Base-by-base conservation (phyloP, 2,797 vertebrate genomes). In the Anisognathus igniventris region DNA sequence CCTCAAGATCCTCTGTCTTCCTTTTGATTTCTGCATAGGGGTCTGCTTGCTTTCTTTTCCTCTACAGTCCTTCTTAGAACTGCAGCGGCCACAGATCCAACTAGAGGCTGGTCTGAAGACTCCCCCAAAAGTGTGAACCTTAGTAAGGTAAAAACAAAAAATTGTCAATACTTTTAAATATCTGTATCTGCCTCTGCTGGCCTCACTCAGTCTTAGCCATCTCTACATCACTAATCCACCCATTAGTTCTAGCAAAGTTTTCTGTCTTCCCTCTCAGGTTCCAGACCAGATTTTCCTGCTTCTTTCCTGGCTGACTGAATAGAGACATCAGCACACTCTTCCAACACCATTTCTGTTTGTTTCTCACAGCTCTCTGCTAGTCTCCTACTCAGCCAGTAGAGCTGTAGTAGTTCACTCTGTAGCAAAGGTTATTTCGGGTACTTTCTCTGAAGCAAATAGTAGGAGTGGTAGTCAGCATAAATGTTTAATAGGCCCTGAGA, bases 371-470 rank as follows among this genome's bases (percentile, higher is more conserved):
- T 91, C 85, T 44, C 33, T 8, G 2, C 91, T 72, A 81, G 60
- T 95, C 91, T 80, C 72, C 90, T 96, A 86, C 91, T 86, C 91
- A 92, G 87, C 66, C 30, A 0, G 79, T 70, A 84, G 73, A 96
- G 74, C 81, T 84, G 85, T 91, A 94, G 91, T 95, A 95, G 91
- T 94, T 95, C 9, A 15, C 72, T 83, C 72, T 66, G 86, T 95
- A 96, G 89, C 96, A 96, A 95, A 97, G 95, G 95, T 97, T 95
- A 97, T 96, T 96, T 91, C 33, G 44, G 94, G 96, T 97, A 82
- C 79, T 92, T 93, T 95, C 89, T 96, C 87, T 70, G 76, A 94
- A 92, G 96, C 94, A 92, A 95, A 83, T 88, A 93, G 94, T 92
- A 94, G 96, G 95, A 96, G 96, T 95, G 87, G 91, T 95, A 97